Evolutionary conservation across 2,113 vertebrate species (phyloP).

Genomic region (Ophiodon elongatus): DNA sequence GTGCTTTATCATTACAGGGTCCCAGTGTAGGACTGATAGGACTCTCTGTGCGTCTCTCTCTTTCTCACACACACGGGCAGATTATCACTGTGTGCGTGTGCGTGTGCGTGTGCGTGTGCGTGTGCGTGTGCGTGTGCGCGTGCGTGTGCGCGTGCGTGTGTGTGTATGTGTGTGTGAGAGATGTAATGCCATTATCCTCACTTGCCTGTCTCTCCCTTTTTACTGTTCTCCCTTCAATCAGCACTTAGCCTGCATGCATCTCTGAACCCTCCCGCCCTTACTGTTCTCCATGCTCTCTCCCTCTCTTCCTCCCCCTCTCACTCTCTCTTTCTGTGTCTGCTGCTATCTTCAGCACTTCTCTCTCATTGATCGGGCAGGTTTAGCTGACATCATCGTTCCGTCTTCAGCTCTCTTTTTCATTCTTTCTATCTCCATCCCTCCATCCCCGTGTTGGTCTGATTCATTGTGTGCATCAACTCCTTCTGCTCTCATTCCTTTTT

Average conservation of each 20-base stretch:
- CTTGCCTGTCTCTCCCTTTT: conserved; percentile 44
- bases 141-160: conserved; percentile 12
- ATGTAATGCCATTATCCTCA: conserved; percentile 52
- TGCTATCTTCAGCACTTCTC: conserved; percentile 82
- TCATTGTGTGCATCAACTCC: conserved; percentile 41
- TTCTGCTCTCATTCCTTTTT: not conserved
- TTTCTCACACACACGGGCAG: not conserved
- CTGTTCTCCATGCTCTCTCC: not conserved
- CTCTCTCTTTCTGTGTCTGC: conserved; percentile 21
- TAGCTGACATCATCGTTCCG: conserved; percentile 78
- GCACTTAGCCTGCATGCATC: conserved; percentile 35
- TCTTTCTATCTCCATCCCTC: conserved; percentile 52
- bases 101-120: conserved; percentile 30
- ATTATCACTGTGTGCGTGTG: not conserved
- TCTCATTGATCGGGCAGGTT: conserved; percentile 79
- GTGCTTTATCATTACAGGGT: not conserved
- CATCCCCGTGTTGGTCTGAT: conserved; percentile 52
- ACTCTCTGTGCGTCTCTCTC: not conserved
- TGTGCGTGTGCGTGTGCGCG: no score
- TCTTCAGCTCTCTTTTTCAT: conserved; percentile 62
- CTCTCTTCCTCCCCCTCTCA: not conserved
- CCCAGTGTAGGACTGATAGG: not conserved
- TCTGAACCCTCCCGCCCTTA: conserved; percentile 14
- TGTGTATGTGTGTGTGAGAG: conserved; percentile 30
- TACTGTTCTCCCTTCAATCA: conserved; percentile 43